Conservation (phyloP, 2,888 invertebrate genomes). For the Diloba caeruleocephala region DNA sequence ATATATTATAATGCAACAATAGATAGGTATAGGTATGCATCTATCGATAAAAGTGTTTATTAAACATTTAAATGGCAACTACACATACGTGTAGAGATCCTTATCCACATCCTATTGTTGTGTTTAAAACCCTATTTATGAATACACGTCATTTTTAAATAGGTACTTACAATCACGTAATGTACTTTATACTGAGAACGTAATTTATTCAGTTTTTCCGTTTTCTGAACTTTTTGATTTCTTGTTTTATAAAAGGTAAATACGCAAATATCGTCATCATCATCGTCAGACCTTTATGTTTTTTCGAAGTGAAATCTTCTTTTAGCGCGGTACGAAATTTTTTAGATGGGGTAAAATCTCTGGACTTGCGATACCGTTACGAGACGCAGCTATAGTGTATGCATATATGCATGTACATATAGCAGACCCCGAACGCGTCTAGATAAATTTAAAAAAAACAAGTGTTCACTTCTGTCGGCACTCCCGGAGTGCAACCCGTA, state of each 20-base stretch:
- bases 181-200: slow-evolving; percentile 22
- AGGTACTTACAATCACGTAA: slow-evolving; percentile 12
- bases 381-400: no score
- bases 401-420: no score
- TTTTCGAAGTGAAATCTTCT: no score
- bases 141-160: slow-evolving; percentile 4
- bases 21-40: slow-evolving; percentile 28
- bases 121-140: slow-evolving; percentile 13
- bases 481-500: no score
- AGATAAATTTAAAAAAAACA: no score
- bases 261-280: background rate
- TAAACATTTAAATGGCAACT: slow-evolving; percentile 58
- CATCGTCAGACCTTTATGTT: no score
- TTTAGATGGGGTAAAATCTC: no score
- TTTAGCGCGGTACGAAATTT: no score
- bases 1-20: slow-evolving; percentile 25
- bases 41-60: slow-evolving; percentile 41
- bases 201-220: slow-evolving; percentile 5
- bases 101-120: slow-evolving; percentile 59
- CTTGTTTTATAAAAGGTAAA: slow-evolving; percentile 21
- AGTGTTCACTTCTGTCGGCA: no score
- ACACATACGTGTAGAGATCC: slow-evolving; percentile 55
- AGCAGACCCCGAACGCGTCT: no score
- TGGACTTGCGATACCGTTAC: no score
- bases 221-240: slow-evolving; percentile 12